These are phyloP conservation scores for Bhutanitis thaidina DNA, from an alignment of 2,888 invertebrate genomes.

Conservation along the genomic window DNA sequence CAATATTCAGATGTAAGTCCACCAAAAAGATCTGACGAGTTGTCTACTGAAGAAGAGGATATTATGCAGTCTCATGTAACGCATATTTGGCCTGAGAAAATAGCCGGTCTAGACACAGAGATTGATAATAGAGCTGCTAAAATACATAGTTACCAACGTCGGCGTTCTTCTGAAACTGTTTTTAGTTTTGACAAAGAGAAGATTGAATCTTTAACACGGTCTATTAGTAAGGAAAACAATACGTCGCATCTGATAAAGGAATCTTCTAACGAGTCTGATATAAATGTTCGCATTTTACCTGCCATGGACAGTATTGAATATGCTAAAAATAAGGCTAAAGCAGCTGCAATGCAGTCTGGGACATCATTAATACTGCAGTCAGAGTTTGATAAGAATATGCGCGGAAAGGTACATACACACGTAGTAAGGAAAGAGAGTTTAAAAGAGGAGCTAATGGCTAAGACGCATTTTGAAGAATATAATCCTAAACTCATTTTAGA, in stretches of 20 bases:
- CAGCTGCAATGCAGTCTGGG: conserved; percentile 56
- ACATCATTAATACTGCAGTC: conserved; percentile 79
- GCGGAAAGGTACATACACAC: conserved; percentile 61
- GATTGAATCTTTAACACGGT: conserved; percentile 84
- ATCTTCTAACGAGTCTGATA: conserved; percentile 75
- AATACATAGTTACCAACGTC: conserved; percentile 77
- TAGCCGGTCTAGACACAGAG: conserved; percentile 74
- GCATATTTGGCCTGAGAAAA: conserved; percentile 79
- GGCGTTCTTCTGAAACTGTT: conserved; percentile 86
- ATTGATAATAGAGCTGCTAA: conserved; percentile 68
- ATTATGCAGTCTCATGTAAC: conserved; percentile 62
- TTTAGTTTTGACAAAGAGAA: conserved; percentile 89
- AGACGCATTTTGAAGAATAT: conserved; percentile 85
- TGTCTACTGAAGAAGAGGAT: conserved; percentile 77
- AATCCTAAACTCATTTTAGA: conserved; percentile 83
- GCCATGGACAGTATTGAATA: conserved; percentile 79
- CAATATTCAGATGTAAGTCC: conserved; percentile 59
- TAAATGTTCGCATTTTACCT: conserved; percentile 68
- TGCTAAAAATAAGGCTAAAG: conserved; percentile 77
- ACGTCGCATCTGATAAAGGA: conserved; percentile 65
- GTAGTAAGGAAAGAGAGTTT: conserved; percentile 76
- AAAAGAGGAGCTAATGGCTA: conserved; percentile 83
- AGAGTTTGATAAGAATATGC: conserved; percentile 80
- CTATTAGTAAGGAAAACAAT: conserved; percentile 61
- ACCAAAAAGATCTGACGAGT: conserved; percentile 61